phyloP scores from a whole-genome alignment of 2,797 vertebrate species.

The Limosa lapponica region DNA sequence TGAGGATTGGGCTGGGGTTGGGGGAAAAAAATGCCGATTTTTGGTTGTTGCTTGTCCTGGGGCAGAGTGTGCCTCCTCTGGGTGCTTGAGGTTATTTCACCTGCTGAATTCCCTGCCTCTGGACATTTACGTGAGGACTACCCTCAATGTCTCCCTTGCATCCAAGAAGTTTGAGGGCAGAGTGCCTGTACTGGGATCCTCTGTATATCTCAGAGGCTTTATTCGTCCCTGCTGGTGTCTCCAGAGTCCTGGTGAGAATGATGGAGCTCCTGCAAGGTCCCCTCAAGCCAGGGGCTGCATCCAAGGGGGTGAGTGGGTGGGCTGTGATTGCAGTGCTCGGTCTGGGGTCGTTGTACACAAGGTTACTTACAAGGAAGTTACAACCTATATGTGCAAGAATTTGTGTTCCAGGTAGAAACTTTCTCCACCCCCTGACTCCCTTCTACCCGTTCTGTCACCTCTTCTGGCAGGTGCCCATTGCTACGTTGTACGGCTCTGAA shows the following conservation, averaged over 20 bases:
- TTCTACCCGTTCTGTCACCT: not conserved
- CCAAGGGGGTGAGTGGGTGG: not conserved
- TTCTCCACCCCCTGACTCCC: not conserved
- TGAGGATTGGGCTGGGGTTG: not conserved
- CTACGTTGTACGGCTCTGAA: constrained; percentile 74
- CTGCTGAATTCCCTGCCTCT: not conserved
- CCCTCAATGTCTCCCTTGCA: not conserved
- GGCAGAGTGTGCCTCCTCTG: not conserved
- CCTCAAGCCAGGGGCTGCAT: not conserved
- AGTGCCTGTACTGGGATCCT: not conserved
- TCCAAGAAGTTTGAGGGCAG: not conserved
- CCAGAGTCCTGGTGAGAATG: not conserved
- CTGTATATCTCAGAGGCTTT: not conserved
- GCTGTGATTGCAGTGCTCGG: not conserved
- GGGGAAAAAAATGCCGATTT: not conserved
- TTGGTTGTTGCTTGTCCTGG: not conserved
- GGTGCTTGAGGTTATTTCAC: not conserved
- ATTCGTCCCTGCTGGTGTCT: not conserved
- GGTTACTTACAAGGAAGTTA: not conserved
- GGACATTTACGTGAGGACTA: not conserved
- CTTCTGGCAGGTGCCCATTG: constrained; percentile 69
- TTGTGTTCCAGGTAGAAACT: not conserved
- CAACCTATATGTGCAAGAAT: accelerated
- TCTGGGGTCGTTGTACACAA: not conserved
- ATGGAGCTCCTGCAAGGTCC: not conserved